phyloP scores from a whole-genome alignment of 2,797 vertebrate species.

The Danio aesculapii region DNA sequence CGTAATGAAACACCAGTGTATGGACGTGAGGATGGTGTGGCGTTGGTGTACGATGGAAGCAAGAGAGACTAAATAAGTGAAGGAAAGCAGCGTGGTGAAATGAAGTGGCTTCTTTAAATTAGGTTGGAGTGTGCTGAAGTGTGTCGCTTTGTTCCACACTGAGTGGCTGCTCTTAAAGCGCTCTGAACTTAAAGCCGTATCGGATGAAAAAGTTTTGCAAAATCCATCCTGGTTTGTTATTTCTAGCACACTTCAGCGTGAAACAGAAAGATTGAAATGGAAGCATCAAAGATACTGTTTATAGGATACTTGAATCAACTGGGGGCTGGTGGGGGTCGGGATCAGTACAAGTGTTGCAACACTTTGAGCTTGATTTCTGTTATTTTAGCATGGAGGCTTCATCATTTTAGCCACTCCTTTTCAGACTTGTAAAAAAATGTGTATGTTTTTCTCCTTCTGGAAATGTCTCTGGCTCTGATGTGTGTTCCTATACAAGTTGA shows the following conservation, averaged over 20 bases:
- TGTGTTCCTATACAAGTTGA: too few relatives aligned
- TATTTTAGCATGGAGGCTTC: neutral
- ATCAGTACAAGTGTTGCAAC: neutral
- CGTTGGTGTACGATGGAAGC: neutral
- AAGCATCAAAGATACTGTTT: slow-evolving; percentile 18
- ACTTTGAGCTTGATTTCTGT: neutral
- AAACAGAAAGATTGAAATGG: slow-evolving; percentile 7
- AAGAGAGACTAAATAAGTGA: slow-evolving; percentile 33
- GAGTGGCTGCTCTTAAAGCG: slow-evolving; percentile 21
- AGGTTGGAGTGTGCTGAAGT: slow-evolving; percentile 17
- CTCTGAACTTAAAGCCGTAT: slow-evolving; percentile 31
- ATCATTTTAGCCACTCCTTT: neutral
- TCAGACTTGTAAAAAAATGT: neutral
- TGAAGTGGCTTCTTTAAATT: slow-evolving; percentile 45
- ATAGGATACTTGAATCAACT: slow-evolving; percentile 14
- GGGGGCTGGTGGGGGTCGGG: too few relatives aligned
- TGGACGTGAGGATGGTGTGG: neutral
- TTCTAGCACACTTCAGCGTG: neutral
- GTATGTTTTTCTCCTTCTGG: neutral
- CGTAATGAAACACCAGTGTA: slow-evolving; percentile 16
- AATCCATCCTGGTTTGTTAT: slow-evolving; percentile 21
- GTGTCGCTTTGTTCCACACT: slow-evolving; percentile 15
- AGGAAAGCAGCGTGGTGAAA: slow-evolving; percentile 26
- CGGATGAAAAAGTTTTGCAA: slow-evolving; percentile 12
- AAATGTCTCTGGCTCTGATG: too few relatives aligned